Base-by-base conservation (phyloP, 2,888 invertebrate species). In the Dyspetes luteomarginatus region DNA sequence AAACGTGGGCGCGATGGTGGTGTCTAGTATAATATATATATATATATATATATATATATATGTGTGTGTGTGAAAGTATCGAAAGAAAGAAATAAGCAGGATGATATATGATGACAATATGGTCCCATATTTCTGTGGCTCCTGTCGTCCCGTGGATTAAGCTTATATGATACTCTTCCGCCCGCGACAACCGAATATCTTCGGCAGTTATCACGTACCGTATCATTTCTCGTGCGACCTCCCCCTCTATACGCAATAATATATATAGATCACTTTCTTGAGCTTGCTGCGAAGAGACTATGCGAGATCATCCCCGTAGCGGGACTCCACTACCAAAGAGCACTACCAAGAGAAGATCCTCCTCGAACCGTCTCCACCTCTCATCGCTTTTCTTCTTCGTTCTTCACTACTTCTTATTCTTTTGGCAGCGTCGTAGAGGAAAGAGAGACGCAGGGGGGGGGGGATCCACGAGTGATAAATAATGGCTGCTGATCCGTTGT, bases 31-130 rank as follows among this genome's bases (percentile, higher is more conserved):
- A 56, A 79, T 81, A 76, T 77, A 82, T 36, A 50, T 22, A 30
- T 45, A 82, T 36, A 50, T 22, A 30, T 45, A 79, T 81, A 76
- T 77, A 82, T 36, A 50, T 22, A 30, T 45, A n/a, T n/a, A n/a
- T n/a, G n/a, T 24, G 76, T 62, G n/a, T 19, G 56, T 43, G 65
- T 64, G 62, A 60, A 72, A 60, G 67, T 80, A 86, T 88, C 86
- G 85, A 86, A 86, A 85, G 78, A 85, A 55, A 84, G 45, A 78
- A n/a, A n/a, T n/a, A 78, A 36, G 72, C 84, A 60, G 82, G 71
- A 86, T 88, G 89, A 89, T 89, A 84, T 88, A 89, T 87, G 85
- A 81, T 72, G 84, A 88, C 88, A 88, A 87, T 89, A 88, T 85
- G 84, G 86, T 84, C 72, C 86, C 85, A 89, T 88, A 88, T 88